Conservation (phyloP, 2,888 invertebrate species). For the Neelides folsomi region DNA sequence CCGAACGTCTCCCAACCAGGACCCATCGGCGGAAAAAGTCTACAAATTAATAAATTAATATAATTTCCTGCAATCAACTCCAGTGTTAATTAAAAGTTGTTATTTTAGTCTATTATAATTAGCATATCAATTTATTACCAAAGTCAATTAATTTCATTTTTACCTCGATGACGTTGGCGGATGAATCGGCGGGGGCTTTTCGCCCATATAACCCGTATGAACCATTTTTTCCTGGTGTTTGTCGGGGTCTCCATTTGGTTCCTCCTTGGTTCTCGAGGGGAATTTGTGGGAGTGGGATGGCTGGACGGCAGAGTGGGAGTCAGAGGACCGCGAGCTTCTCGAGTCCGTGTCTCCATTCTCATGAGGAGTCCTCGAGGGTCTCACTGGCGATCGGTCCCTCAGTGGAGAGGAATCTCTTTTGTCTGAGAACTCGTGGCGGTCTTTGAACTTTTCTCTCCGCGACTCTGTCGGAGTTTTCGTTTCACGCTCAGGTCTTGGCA, state of each 20-base stretch:
- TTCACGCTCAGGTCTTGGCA: conserved; percentile 20
- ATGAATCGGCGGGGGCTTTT: conserved; percentile 12
- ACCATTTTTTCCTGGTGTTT: conserved; percentile 18
- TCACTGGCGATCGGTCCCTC: conserved; percentile 31
- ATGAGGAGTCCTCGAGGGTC: conserved; percentile 20
- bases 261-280: conserved; percentile 20
- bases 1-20: conserved; percentile 29
- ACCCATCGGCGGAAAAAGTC: conserved; percentile 20
- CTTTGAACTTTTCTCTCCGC: conserved; percentile 13
- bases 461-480: conserved; percentile 24
- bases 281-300: conserved; percentile 17
- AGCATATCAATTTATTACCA: not conserved
- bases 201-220: conserved; percentile 15
- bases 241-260: conserved; percentile 26
- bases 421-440: conserved; percentile 16
- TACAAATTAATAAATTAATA: conserved; percentile 1
- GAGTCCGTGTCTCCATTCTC: conserved; percentile 32
- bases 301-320: conserved; percentile 29
- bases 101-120: not conserved
- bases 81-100: not conserved
- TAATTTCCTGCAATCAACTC: not conserved
- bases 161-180: not conserved
- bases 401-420: conserved; percentile 27
- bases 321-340: conserved; percentile 28
- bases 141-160: not conserved